Base-by-base conservation (phyloP, 1,140 invertebrate species). In the Mactra quadrangularis region DNA sequence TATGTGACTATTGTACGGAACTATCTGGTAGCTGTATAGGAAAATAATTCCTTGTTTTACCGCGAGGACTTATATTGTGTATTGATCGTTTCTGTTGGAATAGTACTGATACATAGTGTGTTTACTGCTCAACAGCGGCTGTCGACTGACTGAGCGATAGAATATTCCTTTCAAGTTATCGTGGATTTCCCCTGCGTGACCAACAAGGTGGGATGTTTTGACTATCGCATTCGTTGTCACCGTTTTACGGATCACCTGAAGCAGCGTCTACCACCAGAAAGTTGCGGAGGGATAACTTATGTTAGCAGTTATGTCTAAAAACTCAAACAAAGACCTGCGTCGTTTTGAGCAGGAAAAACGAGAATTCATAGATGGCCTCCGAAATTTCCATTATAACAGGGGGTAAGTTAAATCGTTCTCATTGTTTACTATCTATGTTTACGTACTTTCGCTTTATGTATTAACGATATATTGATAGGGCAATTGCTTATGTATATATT, bases 351-450 rank as follows among this genome's bases (percentile, higher is more conserved):
- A 95, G 93, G 96, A 96, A 92, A 95, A 95, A 87, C 95, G 95
- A 83, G 94, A 94, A 85, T 97, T 97, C 94, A 93, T 97, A 84
- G 95, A 95, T 88, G 96, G 97, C 89, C 93, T 97, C 85, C 95
- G 95, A 86, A 96, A 96, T 89, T 97, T 97, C 90, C 97, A 97
- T 92, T 96, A 96, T 78, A 95, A 95, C 82, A 95, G 96, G 94
- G 96, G 96, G 96, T 97, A 93, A 95, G 95, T 94, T 71, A 70
- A 25, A 29, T 77, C 50, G 77, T 70, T 70, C 84, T 64, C 68
- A 15, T 22, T 57, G 53, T 52, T 55, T 29, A 35, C 62, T 22
- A 31, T 35, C 53, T 57, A 27, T 59, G 22, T 17, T 41, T 66
- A 57, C 45, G 41, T 74, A 74, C 41, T 75, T 74, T 71, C 77